These are phyloP conservation scores for Alaudala cheleensis DNA, from an alignment of 2,113 vertebrate species.

Conservation along the genomic window DNA sequence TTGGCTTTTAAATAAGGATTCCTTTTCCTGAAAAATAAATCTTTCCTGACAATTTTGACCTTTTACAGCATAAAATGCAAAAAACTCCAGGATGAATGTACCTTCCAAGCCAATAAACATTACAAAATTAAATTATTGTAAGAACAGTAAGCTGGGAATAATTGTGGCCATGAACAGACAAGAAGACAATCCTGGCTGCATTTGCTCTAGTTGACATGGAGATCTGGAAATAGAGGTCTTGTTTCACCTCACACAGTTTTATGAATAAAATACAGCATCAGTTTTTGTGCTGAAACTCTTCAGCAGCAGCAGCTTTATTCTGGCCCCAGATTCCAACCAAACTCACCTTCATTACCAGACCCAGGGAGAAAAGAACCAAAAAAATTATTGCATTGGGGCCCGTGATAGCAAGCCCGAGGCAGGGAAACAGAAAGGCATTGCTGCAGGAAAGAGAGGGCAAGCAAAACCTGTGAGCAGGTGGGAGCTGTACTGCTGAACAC, in stretches of 20 bases:
- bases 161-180: background rate
- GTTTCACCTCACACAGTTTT: fast-evolving
- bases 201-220: background rate
- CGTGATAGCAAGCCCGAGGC: fast-evolving
- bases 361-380: background rate
- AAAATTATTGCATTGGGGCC: background rate
- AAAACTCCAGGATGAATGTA: background rate
- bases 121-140: background rate
- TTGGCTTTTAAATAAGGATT: background rate
- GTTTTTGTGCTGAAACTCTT: background rate
- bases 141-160: background rate
- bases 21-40: background rate
- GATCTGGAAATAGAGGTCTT: background rate
- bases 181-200: background rate
- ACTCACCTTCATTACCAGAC: fast-evolving
- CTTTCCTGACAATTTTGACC: constrained; percentile 59
- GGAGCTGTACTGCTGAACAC: background rate
- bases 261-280: background rate
- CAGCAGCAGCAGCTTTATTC: background rate
- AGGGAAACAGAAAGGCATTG: background rate
- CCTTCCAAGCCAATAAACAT: constrained; percentile 36
- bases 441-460: background rate
- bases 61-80: constrained; percentile 46
- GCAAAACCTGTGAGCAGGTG: background rate
- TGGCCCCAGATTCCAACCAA: background rate